Evolutionary conservation across 2,113 vertebrate genomes (phyloP).

Genomic region (Phycodurus eques): DNA sequence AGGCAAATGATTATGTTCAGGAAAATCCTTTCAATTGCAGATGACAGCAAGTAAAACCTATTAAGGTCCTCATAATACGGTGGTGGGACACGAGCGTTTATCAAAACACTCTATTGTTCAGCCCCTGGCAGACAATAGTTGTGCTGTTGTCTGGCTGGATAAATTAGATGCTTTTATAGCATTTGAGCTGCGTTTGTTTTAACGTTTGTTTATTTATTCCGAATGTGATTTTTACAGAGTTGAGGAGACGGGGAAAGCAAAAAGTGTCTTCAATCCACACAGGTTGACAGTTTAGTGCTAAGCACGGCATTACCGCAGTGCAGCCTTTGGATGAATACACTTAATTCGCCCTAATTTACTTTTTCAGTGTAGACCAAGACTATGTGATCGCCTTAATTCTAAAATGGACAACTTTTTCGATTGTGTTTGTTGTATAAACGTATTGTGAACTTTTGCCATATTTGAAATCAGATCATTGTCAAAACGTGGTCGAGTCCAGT

Average conservation of each 20-base stretch:
- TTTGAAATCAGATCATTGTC: too few species aligned
- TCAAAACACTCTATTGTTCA: constrained; percentile 43
- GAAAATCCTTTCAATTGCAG: constrained; percentile 56
- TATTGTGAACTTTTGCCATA: too few species aligned
- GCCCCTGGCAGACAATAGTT: constrained; percentile 24
- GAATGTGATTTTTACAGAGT: constrained; percentile 62
- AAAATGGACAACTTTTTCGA: too few species aligned
- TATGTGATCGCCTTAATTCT: background rate
- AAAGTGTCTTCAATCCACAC: constrained; percentile 33
- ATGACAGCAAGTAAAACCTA: constrained; percentile 55
- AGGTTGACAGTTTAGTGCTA: background rate
- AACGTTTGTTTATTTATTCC: constrained; percentile 45
- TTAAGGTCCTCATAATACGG: constrained; percentile 47
- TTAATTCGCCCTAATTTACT: too few species aligned
- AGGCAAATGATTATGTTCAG: constrained; percentile 47
- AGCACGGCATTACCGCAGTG: too few species aligned
- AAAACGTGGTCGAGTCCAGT: too few species aligned
- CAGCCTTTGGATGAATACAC: too few species aligned
- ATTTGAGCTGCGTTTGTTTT: constrained; percentile 37
- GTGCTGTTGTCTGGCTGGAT: constrained; percentile 24
- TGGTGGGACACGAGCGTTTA: constrained; percentile 39
- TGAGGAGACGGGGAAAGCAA: constrained; percentile 33
- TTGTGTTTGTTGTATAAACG: too few species aligned
- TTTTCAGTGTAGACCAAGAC: too few species aligned
- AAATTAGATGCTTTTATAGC: constrained; percentile 44